Evolutionary conservation across 2,888 invertebrate species (phyloP).

Genomic region (Oscheius myriophilus): DNA sequence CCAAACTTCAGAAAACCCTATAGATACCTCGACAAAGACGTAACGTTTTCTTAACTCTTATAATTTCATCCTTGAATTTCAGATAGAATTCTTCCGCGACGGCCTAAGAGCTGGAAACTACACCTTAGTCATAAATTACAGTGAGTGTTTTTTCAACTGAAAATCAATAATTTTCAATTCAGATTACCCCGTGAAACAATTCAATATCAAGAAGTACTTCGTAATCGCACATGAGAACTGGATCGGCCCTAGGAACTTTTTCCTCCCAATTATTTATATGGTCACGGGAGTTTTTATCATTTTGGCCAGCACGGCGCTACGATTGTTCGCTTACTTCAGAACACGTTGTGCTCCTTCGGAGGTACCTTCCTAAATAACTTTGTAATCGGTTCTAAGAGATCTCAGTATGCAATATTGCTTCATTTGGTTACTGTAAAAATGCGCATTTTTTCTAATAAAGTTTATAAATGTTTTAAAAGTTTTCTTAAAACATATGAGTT

Average conservation of each 20-base stretch:
- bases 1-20: slow-evolving; percentile 80
- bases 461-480: no score
- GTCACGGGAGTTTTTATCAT: slow-evolving; percentile 90
- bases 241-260: slow-evolving; percentile 95
- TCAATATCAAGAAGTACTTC: slow-evolving; percentile 92
- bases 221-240: slow-evolving; percentile 94
- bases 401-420: no score
- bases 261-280: slow-evolving; percentile 95
- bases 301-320: slow-evolving; percentile 85
- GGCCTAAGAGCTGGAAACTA: slow-evolving; percentile 76
- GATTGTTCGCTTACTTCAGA: slow-evolving; percentile 74
- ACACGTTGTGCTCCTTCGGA: neutral
- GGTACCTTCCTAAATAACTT: neutral
- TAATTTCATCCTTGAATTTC: no score
- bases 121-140: slow-evolving; percentile 69
- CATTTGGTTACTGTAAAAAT: no score
- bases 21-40: slow-evolving; percentile 26
- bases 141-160: slow-evolving; percentile 51
- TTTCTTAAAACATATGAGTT: no score
- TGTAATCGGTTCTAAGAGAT: no score
- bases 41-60: no score
- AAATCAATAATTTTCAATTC: slow-evolving; percentile 23
- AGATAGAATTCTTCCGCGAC: no score
- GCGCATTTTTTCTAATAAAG: no score
- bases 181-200: slow-evolving; percentile 86